Evolutionary conservation across 2,888 invertebrate genomes (phyloP).

Genomic region (Eurytoma californica): DNA sequence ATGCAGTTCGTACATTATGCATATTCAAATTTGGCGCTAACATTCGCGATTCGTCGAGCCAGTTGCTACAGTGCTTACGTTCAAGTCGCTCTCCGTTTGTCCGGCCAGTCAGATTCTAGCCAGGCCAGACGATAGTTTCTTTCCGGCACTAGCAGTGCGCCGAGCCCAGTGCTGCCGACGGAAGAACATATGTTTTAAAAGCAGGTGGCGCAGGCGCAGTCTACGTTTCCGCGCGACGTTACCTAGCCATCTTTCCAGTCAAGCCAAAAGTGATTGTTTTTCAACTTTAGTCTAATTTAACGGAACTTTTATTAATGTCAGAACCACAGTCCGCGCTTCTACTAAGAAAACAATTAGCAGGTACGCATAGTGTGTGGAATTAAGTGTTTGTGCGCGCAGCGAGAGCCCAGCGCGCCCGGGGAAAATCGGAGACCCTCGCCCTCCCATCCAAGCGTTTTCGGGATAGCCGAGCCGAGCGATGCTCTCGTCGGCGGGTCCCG

Average conservation of each 20-base stretch:
- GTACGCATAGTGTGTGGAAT: constrained; percentile 75
- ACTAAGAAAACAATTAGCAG: constrained; percentile 96
- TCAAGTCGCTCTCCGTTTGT: too few relatives aligned
- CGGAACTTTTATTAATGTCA: constrained; percentile 92
- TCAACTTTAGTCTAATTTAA: constrained; percentile 84
- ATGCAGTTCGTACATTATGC: too few relatives aligned
- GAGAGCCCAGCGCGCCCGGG: neutral
- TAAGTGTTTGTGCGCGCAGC: constrained; percentile 29
- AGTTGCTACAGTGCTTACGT: too few relatives aligned
- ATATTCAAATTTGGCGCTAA: too few relatives aligned
- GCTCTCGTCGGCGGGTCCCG: neutral
- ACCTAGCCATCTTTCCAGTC: constrained; percentile 83
- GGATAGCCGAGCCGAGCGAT: constrained; percentile 7
- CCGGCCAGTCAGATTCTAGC: too few relatives aligned
- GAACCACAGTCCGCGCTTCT: constrained; percentile 96
- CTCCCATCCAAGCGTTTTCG: constrained; percentile 15
- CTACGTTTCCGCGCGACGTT: constrained; percentile 69
- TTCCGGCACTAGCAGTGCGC: neutral
- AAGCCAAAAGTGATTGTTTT: constrained; percentile 84
- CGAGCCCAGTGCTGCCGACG: constrained; percentile 62
- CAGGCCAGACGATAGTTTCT: too few relatives aligned
- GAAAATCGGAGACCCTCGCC: neutral
- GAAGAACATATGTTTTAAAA: constrained; percentile 73
- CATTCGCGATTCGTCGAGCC: too few relatives aligned
- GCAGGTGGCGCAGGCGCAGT: constrained; percentile 71